Base-by-base conservation (phyloP, 2,113 vertebrate genomes). In the Xenus cinereus region DNA sequence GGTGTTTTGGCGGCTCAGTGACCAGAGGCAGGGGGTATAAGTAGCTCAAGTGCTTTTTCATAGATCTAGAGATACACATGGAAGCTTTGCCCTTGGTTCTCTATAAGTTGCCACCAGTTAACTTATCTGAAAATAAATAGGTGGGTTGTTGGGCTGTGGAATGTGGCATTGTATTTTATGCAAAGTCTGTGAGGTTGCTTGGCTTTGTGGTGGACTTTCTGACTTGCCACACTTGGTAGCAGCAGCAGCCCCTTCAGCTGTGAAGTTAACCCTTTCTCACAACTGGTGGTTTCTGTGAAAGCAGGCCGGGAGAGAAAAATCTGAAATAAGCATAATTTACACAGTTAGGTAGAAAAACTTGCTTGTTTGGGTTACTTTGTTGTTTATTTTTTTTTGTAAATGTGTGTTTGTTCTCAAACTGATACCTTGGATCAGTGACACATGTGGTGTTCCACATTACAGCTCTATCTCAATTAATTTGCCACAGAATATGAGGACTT, bases 381-480 rank as follows among this genome's bases (percentile, higher is more conserved):
- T 18, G 33, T 37, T 32, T 14, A 16, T 17, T 27, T 48, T 24
- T 43, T 48, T 67, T 20, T 33, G 43, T 32, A 22, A 66, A 12
- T 17, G 1, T 27, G 5, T 63, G 7, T 66, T 85, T 53, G 26
- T 80, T 16, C 30, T 64, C 43, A 30, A 32, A n/a, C 11, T 7
- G 33, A 0, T 90, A 14, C 12, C 26, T 22, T 62, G 19, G 41
- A 71, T 19, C 19, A 28, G 12, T 41, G 27, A n/a, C 20, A n/a
- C 4, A 14, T 4, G 0, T 3, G 4, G 5, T 67, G 43, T 71
- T 59, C 21, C 2, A 2, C 32, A 6, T 14, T 60, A 0, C 19
- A 5, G 63, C 21, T 83, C 27, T n/a, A 45, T 76, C 62, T 79
- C 23, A 12, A 4, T 59, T 75, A 0, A 3, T 53, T 76, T 85